A percentile compares a stretch with the other conserved stretches of the same genome.
These are phyloP conservation scores for Drosophila ercepeae DNA, from an alignment of 1,140 invertebrate species.

Conservation along the genomic window DNA sequence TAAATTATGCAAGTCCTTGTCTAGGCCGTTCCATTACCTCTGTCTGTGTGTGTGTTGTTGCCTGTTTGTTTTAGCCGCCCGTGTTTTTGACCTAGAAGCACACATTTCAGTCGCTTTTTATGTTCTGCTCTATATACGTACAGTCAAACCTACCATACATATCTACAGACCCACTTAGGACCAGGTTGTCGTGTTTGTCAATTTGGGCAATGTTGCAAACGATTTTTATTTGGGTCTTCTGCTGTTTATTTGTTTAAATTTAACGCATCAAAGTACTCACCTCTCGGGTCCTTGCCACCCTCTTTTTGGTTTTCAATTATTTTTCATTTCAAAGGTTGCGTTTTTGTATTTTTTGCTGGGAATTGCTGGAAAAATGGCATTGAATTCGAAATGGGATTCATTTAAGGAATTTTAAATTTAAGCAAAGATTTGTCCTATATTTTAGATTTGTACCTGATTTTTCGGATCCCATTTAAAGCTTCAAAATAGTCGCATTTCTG, in stretches of 20 bases:
- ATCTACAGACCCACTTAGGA: constrained; percentile 4
- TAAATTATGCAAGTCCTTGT: constrained; percentile 82
- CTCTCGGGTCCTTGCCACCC: background rate
- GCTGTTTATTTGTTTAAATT: constrained; percentile 81
- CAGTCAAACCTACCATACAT: background rate
- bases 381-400: no score
- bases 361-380: constrained; percentile 38
- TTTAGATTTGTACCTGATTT: background rate
- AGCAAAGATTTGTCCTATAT: background rate
- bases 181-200: constrained; percentile 43
- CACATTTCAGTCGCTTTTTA: constrained; percentile 70
- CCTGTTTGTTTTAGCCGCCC: constrained; percentile 52
- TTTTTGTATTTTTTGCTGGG: constrained; percentile 17
- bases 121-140: constrained; percentile 47
- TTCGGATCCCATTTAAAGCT: background rate
- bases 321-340: constrained; percentile 27
- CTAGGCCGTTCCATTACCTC: constrained; percentile 59
- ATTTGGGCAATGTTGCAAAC: constrained; percentile 56
- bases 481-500: constrained; percentile 15
- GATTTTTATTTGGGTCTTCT: constrained; percentile 74
- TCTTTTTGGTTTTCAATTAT: constrained; percentile 33
- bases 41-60: constrained; percentile 41
- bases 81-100: constrained; percentile 78
- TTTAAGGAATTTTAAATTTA: no score
- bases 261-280: constrained; percentile 57